These are phyloP conservation scores for Geopemphigus sp. DNA, from an alignment of 1,140 invertebrate genomes.

Conservation along the genomic window DNA sequence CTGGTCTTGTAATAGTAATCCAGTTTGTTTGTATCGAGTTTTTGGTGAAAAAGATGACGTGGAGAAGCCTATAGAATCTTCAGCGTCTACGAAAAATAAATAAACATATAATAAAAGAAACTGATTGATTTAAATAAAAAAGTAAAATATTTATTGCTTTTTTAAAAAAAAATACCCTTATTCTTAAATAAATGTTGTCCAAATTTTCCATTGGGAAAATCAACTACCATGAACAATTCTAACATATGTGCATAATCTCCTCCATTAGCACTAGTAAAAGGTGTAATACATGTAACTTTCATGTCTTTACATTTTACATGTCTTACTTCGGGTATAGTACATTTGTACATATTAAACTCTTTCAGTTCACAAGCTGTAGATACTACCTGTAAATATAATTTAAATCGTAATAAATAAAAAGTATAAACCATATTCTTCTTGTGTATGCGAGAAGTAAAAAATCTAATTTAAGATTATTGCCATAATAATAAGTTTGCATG, in stretches of 20 bases:
- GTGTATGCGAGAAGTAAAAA: no score
- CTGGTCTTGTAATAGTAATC: constrained; percentile 12
- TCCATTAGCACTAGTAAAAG: not conserved
- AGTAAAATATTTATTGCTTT: no score
- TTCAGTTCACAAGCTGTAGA: constrained; percentile 3
- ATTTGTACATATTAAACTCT: not conserved
- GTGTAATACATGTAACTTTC: not conserved
- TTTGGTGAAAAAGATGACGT: not conserved
- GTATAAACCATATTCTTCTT: no score
- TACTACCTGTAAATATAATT: constrained; percentile 17
- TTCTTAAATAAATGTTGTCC: no score
- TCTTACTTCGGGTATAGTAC: not conserved
- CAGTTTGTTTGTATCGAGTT: constrained; percentile 23
- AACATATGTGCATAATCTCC: constrained; percentile 30
- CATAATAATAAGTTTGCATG: no score
- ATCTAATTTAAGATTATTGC: no score
- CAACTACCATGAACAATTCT: constrained; percentile 19
- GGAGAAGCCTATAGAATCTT: constrained; percentile 5
- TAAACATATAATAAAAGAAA: no score
- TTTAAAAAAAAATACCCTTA: no score
- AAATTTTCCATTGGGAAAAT: constrained; percentile 7
- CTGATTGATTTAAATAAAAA: no score
- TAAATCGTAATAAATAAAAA: no score
- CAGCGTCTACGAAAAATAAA: not conserved
- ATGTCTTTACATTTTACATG: not conserved